Conservation (phyloP, 2,113 vertebrate species). For the Dolichotis patagonum region DNA sequence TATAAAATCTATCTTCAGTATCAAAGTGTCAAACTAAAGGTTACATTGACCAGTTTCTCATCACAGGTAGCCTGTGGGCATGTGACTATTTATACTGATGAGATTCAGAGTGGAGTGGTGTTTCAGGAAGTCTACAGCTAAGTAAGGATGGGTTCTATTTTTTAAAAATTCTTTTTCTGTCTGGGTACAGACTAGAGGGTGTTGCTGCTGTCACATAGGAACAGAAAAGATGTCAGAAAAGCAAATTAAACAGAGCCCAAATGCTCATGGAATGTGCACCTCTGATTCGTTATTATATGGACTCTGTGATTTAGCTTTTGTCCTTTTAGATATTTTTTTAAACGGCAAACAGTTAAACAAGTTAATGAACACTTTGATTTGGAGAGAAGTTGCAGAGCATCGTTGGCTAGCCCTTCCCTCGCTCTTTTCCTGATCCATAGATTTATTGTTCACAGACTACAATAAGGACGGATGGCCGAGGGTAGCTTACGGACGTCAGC, state of each 20-base stretch:
- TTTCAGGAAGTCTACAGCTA: not conserved
- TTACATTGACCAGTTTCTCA: conserved; percentile 3
- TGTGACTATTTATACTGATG: not conserved
- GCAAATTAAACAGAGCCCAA: not conserved
- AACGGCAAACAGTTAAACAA: not conserved
- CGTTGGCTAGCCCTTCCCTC: not conserved
- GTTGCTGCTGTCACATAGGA: not conserved
- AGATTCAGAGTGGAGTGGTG: not conserved
- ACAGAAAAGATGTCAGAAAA: not conserved
- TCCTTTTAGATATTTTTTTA: not conserved
- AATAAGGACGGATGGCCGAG: not conserved
- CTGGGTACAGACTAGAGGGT: not conserved
- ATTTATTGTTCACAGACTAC: not conserved
- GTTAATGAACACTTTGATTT: not conserved
- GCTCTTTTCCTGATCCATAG: not conserved
- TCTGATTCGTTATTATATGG: not conserved
- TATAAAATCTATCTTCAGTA: not conserved
- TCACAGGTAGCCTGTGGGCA: not conserved
- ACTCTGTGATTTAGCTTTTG: not conserved
- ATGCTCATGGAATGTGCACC: not conserved
- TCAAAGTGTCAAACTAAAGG: not conserved
- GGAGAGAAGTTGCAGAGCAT: not conserved
- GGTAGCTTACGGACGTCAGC: conserved; percentile 8
- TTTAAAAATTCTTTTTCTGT: not conserved
- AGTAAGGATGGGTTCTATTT: not conserved